Evolutionary conservation across 2,888 invertebrate species (phyloP), one percentile per base, ranked within the genome.

Genomic region (Pilophorus perplexus): DNA sequence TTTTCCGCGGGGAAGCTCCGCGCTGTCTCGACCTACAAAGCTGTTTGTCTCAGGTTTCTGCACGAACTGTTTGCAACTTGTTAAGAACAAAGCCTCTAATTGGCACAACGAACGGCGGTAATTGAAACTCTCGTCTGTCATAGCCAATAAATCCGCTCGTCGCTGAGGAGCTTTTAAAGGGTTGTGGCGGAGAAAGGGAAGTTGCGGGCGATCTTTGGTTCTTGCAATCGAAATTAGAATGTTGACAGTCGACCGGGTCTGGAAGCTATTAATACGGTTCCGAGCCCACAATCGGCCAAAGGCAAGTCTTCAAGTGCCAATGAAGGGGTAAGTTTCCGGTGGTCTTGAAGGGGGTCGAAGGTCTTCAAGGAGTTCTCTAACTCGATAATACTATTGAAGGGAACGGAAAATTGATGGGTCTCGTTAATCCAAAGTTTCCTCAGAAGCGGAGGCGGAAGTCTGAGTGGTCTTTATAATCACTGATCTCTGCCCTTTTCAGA

Each of bases 221-320:
- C 25, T 2, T 28, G 52, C 52, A 52, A 16, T 52, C 28, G 25
- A 28, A 52, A 52, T 52, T 52, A 28, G 52, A 52, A 12, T 52
- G 52, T 52, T 52, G 52, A 52, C 52, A 52, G 52, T 52, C 16
- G 52, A 28, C 25, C 23, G 28, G 27, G 28, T n/a, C 52, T 52
- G 52, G 52, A 25, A 28, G 52, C 52, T 28, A 52, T 52, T 52
- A 52, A 52, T 52, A 25, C 52, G 52, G 6, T 28, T 28, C 52
- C 28, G 5, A 28, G 28, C 25, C 52, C 52, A 16, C 28, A 27
- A 52, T 28, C 52, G 27, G 52, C 18, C 52, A 16, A 52, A 52
- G 52, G 16, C 52, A 25, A 52, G 14, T 14, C 28, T 28, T 46
- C n/a, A 52, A 52, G 23, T 52, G 52, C 25, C 28, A 52, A 52